Conservation (phyloP, 2,888 invertebrate genomes). For the Lepidocyrtinus sp. region DNA sequence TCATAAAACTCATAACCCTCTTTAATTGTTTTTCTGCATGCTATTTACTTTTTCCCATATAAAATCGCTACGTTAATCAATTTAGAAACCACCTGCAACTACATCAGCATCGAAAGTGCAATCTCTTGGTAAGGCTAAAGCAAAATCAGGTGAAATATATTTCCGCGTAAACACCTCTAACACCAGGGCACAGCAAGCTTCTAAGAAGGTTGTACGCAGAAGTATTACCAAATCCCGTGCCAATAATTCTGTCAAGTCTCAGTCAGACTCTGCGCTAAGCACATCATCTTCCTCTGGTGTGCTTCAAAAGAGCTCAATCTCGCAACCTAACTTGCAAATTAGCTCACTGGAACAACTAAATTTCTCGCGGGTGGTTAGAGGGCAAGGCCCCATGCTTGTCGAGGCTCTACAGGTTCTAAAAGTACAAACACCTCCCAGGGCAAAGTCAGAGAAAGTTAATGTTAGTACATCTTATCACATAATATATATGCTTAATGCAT, state of each 20-base stretch:
- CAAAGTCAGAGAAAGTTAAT: conserved; percentile 1
- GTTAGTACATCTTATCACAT: background rate
- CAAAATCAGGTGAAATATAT: no score
- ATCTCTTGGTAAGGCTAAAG: no score
- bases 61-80: no score
- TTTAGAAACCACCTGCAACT: no score
- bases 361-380: conserved; percentile 27
- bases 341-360: conserved; percentile 31
- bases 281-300: conserved; percentile 1
- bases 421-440: background rate
- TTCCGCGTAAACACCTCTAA: conserved; percentile 17
- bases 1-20: no score
- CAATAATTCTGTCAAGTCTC: conserved; percentile 3
- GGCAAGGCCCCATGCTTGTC: conserved; percentile 30
- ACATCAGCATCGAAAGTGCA: no score
- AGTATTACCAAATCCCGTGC: conserved; percentile 35
- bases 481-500: background rate
- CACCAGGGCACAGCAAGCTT: conserved; percentile 14
- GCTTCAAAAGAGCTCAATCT: conserved; percentile 21
- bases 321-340: conserved; percentile 38
- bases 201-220: conserved; percentile 32
- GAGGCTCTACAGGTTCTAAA: conserved; percentile 2
- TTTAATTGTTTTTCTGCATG: no score
- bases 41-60: no score
- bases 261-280: conserved; percentile 18